These are phyloP conservation scores for Ara ararauna DNA, from an alignment of 2,797 vertebrate genomes.

Conservation along the genomic window DNA sequence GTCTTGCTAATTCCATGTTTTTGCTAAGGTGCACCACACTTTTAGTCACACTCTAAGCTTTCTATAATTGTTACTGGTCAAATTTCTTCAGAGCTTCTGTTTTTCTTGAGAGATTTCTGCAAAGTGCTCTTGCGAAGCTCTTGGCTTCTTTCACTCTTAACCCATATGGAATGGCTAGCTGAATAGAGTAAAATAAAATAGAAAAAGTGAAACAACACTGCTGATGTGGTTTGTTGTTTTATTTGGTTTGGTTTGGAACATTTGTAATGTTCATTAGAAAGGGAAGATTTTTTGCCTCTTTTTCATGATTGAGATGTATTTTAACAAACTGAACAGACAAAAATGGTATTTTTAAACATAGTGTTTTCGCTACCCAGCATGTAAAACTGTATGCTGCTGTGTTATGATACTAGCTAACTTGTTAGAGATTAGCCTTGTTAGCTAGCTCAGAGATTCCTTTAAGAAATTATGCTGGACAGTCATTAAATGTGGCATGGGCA, in stretches of 20 bases:
- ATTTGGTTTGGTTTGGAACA: too few relatives aligned
- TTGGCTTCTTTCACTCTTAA: neutral
- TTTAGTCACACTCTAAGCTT: neutral
- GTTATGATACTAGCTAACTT: neutral
- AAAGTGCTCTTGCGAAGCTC: neutral
- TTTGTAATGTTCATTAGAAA: neutral
- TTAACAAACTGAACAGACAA: neutral
- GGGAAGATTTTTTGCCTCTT: neutral
- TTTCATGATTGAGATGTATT: neutral
- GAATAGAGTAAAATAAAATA: neutral
- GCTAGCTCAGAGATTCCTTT: neutral
- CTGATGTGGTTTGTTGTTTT: neutral
- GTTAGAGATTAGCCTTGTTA: neutral
- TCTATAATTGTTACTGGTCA: neutral
- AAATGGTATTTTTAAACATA: neutral
- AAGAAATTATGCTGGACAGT: neutral
- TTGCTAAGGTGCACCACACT: neutral
- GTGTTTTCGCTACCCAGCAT: neutral
- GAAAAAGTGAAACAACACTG: neutral
- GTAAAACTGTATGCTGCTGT: neutral
- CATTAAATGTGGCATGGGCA: neutral
- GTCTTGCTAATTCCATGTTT: neutral
- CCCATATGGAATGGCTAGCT: neutral
- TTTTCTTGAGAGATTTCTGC: neutral
- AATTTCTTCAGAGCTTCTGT: neutral